Conservation (phyloP, 2,797 vertebrate species). For the Glyptemys insculpta region DNA sequence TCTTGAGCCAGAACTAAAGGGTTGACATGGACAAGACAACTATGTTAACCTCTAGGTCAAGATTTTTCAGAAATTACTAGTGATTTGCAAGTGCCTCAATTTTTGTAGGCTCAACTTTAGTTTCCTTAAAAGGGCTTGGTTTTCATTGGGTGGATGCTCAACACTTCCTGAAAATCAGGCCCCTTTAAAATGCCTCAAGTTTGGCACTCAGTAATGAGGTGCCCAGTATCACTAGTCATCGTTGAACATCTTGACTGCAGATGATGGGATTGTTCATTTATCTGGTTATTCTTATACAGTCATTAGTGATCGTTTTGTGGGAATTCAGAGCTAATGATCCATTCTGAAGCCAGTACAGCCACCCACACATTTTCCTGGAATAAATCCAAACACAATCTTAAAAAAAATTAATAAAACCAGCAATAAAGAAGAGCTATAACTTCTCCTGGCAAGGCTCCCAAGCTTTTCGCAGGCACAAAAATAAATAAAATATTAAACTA, state of each 20-base stretch:
- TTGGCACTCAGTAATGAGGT: not conserved
- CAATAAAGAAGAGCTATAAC: not conserved
- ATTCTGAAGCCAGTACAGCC: not conserved
- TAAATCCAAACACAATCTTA: not conserved
- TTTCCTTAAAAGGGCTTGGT: not conserved
- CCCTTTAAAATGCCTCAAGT: not conserved
- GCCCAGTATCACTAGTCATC: not conserved
- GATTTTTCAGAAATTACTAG: not conserved
- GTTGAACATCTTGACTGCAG: not conserved
- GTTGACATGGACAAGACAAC: not conserved
- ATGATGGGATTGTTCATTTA: not conserved
- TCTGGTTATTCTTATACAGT: not conserved
- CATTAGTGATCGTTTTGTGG: not conserved
- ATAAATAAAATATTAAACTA: slow-evolving; percentile 22
- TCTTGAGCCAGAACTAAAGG: not conserved
- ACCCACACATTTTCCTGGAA: rapidly evolving
- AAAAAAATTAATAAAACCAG: not conserved
- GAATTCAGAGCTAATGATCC: not conserved
- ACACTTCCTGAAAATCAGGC: not conserved
- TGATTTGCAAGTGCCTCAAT: not conserved
- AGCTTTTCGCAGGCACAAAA: slow-evolving; percentile 31
- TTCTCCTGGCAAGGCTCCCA: not conserved
- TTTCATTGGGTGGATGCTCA: not conserved
- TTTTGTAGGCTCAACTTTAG: not conserved
- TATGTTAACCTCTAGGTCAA: not conserved